These are phyloP conservation scores for Alligator mississippiensis DNA, from an alignment of 2,113 vertebrate genomes.

Conservation along the genomic window DNA sequence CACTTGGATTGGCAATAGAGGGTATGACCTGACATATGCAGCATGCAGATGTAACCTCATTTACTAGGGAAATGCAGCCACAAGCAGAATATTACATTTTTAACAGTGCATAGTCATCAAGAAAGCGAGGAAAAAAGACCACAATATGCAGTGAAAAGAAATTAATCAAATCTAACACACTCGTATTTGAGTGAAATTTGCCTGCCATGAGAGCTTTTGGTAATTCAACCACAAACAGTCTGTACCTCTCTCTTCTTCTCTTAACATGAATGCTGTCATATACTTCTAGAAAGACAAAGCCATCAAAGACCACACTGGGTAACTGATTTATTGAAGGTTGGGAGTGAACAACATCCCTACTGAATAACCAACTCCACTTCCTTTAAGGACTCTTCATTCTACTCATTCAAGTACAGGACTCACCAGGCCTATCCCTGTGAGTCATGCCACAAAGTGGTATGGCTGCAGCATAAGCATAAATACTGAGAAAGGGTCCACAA, in stretches of 20 bases:
- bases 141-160: neutral
- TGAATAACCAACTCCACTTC: neutral
- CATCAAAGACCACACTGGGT: rapidly evolving
- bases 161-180: neutral
- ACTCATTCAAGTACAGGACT: neutral
- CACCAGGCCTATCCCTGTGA: neutral
- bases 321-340: neutral
- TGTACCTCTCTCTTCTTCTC: neutral
- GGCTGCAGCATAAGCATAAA: neutral
- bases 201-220: neutral
- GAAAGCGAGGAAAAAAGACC: neutral
- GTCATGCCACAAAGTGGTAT: neutral
- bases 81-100: neutral
- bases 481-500: neutral
- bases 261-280: neutral
- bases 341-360: no score
- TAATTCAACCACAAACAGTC: neutral
- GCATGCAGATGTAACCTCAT: neutral
- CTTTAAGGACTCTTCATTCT: neutral
- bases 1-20: neutral
- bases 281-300: neutral
- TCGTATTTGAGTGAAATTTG: neutral
- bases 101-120: neutral
- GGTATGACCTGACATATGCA: neutral
- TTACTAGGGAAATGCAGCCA: neutral